These are phyloP conservation scores for Oreochromis niloticus DNA, from an alignment of 2,113 vertebrate genomes.

Conservation along the genomic window DNA sequence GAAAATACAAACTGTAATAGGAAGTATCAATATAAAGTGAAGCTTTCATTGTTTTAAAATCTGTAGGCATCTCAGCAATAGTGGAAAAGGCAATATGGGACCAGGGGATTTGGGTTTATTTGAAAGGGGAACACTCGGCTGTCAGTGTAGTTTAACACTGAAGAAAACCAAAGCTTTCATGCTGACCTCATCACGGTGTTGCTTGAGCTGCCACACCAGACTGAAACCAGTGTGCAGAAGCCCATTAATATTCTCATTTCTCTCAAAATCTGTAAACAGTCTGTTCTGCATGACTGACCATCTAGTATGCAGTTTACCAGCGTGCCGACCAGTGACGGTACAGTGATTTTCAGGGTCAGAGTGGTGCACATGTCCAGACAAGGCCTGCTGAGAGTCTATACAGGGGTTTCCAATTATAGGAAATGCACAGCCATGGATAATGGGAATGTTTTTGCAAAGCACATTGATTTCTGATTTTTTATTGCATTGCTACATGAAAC, in stretches of 20 bases:
- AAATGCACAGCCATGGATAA: not conserved
- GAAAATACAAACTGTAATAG: not conserved
- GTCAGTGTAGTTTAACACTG: conserved; percentile 22
- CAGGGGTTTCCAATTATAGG: conserved; percentile 37
- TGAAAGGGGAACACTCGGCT: conserved; percentile 34
- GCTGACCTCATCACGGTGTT: conserved; percentile 39
- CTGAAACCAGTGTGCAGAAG: not conserved
- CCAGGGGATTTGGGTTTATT: conserved; percentile 30
- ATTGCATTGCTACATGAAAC: not conserved
- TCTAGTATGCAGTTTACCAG: conserved; percentile 15
- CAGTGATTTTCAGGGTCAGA: conserved; percentile 54
- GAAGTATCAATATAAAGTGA: conserved; percentile 15
- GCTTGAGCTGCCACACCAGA: conserved; percentile 6
- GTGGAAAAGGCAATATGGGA: conserved; percentile 15
- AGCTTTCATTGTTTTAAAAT: conserved; percentile 12
- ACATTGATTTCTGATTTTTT: not conserved
- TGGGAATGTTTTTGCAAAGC: not conserved
- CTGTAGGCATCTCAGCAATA: conserved; percentile 19
- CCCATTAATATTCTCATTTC: conserved; percentile 42
- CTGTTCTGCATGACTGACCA: conserved; percentile 35
- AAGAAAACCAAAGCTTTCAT: conserved; percentile 2
- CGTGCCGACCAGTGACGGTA: conserved; percentile 19
- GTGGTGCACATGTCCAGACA: conserved; percentile 21
- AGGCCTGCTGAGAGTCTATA: conserved; percentile 24
- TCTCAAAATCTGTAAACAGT: conserved; percentile 45